Evolutionary conservation across 2,888 invertebrate species (phyloP), one percentile per base, ranked within the genome.

Genomic region (Lasioglossum zephyrum): DNA sequence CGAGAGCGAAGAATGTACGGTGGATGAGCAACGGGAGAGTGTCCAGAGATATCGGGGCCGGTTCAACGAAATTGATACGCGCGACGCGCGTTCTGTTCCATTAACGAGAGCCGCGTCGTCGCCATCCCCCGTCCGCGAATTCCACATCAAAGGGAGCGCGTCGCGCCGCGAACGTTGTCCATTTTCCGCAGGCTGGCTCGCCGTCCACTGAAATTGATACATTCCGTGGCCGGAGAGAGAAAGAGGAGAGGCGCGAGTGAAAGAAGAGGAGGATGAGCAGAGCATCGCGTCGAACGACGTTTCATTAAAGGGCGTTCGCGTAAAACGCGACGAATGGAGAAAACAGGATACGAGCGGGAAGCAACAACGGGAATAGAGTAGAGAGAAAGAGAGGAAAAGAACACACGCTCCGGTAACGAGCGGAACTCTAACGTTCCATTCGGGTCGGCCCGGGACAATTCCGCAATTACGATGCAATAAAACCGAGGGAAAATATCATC

Each of bases 391-490:
- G 13, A 44, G 47, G 57, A 11, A 66, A 31, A 31, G 36, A 31
- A 16, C 22, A 16, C 22, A 53, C n/a, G 11, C 3, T 53, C n/a
- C 6, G 36, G 72, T 22, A 77, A 63, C 80, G 36, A 47, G 47
- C 74, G 81, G 60, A 74, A 74, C 57, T 69, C 57, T 57, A 73
- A 57, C 66, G 75, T 77, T 82, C 36, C 82, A 73, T 66, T 83
- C 66, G 8, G 69, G 72, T 70, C 47, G 39, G 63, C 53, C 60
- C 31, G 66, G 66, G 74, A 78, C 78, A 74, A 81, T 86, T 81
- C 66, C 79, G 82, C 87, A 81, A 89, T 88, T 89, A 89, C 87
- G 82, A 78, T 44, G 89, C 78, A 53, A 84, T 88, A 85, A 89
- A 89, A 84, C 76, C 77, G 76, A 41, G 77, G 53, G 44, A 81